Conservation (phyloP, 37 sponge, comb jelly and placozoan genomes). For the Dysidea cf. avara region DNA sequence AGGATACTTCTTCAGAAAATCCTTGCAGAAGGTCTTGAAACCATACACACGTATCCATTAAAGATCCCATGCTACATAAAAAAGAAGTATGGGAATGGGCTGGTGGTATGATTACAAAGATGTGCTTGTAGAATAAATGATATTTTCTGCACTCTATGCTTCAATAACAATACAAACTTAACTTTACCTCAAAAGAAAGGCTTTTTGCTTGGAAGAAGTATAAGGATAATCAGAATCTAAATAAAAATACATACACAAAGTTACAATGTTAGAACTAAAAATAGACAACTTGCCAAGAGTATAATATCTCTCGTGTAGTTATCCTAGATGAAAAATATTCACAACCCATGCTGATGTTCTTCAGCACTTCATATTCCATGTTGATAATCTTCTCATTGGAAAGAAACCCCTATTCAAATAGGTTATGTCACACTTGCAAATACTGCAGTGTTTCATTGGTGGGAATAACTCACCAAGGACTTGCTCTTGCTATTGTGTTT, state of each 20-base stretch:
- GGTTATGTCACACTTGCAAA: background rate
- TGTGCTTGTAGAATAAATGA: no score
- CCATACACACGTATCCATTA: slow-evolving; percentile 2
- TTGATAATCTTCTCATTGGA: background rate
- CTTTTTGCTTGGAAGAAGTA: background rate
- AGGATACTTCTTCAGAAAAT: slow-evolving; percentile 4
- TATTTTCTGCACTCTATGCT: no score
- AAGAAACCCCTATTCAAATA: slow-evolving; percentile 10
- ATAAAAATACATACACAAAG: no score
- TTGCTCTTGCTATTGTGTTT: background rate
- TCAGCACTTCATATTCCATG: background rate
- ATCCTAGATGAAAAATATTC: background rate
- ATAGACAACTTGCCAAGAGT: no score
- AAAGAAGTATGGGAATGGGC: no score
- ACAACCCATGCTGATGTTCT: background rate
- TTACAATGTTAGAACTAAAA: no score
- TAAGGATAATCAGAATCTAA: background rate
- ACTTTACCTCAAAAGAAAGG: slow-evolving; percentile 12
- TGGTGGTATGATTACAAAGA: no score
- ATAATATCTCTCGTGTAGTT: no score
- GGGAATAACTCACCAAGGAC: background rate
- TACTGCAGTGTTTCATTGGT: background rate
- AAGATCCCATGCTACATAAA: slow-evolving; percentile 18
- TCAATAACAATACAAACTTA: no score
- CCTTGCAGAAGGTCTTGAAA: slow-evolving; percentile 2